Evolutionary conservation across 2,113 vertebrate species (phyloP), one percentile per base, ranked within the genome.

Genomic region (Illadopsis cleaveri): DNA sequence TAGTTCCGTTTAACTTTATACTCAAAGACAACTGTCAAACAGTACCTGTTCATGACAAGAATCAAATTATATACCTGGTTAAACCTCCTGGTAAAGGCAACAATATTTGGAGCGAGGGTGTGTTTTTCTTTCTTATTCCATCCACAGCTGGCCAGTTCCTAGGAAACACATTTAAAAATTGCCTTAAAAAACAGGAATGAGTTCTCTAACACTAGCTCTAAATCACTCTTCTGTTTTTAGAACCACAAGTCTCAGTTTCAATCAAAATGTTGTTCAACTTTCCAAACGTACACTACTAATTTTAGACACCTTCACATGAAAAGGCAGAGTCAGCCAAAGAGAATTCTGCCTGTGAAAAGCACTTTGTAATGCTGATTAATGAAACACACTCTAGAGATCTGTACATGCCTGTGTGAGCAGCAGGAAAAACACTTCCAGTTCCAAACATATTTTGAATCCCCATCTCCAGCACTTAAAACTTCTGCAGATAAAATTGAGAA

Each of bases 71-170:
- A 94, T 96, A 99, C 99, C 98, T 99, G 99, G 97, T 99, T 99
- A 97, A 99, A 99, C 80, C 99, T 98, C 84, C 99, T 98, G n/a
- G 99, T 99, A 96, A 99, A 99, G 84, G 99, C 99, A 82, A 99
- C 99, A 70, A 99, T 97, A 42, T 99, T 99, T 50, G 99, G 99
- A 62, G 99, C 98, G 2, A 99, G 98, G 73, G 98, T 98, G 88
- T 99, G 99, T 96, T 99, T 99, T 96, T 99, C 99, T 91, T 99
- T 99, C 95, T 99, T 99, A 91, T 99, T 99, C 99, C 99, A 99
- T 87, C 99, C 99, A 95, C 99, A 99, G 97, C 99, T 99, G 79
- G 98, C 98, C 83, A 99, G 98, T 96, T 99, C 99, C 99, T 99
- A 96, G 75, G 95, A 98, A 96, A 97, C 24, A 98, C 15, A 97